These are phyloP conservation scores for Pseudotriccus pelzelni DNA, from an alignment of 2,797 vertebrate genomes.

Conservation along the genomic window DNA sequence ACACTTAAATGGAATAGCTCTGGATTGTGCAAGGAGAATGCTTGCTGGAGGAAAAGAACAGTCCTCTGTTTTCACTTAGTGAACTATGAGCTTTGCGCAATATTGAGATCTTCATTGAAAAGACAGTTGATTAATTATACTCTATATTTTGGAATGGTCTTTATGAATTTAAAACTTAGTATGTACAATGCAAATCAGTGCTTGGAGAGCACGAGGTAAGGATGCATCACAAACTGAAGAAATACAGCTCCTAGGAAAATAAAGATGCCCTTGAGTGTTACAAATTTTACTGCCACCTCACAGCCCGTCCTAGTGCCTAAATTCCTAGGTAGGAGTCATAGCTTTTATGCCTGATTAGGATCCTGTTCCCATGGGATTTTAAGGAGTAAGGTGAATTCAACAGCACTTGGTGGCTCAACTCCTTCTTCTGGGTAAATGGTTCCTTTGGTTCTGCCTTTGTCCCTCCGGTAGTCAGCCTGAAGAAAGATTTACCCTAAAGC, in stretches of 20 bases:
- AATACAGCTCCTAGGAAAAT: background rate
- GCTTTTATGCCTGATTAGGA: background rate
- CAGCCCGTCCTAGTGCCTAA: background rate
- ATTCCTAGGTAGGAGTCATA: background rate
- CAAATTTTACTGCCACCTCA: background rate
- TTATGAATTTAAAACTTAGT: background rate
- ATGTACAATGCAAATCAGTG: background rate
- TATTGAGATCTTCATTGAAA: background rate
- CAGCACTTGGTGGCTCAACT: background rate
- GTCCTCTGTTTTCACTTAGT: conserved; percentile 25
- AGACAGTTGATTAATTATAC: background rate
- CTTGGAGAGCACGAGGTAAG: background rate
- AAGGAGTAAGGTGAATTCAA: background rate
- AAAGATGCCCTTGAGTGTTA: background rate
- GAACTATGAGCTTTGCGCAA: background rate
- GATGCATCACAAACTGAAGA: background rate
- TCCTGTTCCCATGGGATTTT: background rate
- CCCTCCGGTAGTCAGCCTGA: background rate
- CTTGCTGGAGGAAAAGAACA: background rate
- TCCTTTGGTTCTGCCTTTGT: background rate
- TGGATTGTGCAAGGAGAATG: background rate
- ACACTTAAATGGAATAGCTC: background rate
- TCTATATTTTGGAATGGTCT: background rate
- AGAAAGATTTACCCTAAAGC: background rate
- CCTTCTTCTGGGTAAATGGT: background rate